Conservation (phyloP, 2,888 invertebrate species). For the Spatulosminthurus flaviceps region DNA sequence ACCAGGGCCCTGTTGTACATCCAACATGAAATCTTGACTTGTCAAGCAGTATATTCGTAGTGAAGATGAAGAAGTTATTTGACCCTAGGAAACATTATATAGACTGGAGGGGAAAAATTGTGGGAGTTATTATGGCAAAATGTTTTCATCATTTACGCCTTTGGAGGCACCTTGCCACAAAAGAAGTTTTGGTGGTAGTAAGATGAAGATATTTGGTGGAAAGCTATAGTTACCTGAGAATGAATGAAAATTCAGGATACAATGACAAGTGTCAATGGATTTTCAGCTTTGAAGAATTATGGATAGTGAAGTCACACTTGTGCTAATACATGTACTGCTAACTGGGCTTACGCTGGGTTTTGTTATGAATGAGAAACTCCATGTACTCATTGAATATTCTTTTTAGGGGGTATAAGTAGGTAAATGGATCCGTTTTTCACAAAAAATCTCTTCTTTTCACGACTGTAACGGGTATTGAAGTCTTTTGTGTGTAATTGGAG, state of each 20-base stretch:
- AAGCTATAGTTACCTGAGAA: neutral
- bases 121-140: neutral
- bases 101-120: neutral
- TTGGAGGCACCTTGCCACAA: neutral
- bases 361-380: neutral
- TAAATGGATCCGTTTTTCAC: neutral
- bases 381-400: neutral
- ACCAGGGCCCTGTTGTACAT: neutral
- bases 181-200: neutral
- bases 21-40: neutral
- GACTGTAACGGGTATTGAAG: conserved; percentile 1
- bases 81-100: neutral
- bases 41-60: neutral
- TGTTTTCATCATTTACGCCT: neutral
- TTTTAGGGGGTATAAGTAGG: neutral
- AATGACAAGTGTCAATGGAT: conserved; percentile 40
- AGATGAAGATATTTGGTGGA: neutral
- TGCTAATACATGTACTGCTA: conserved; percentile 9
- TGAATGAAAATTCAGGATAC: conserved; percentile 26
- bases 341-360: too few relatives aligned
- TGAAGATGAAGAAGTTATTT: neutral
- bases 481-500: conserved; percentile 37
- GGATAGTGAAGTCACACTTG: conserved; percentile 38
- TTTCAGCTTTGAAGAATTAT: conserved; percentile 41
- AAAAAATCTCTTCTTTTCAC: neutral